Conservation (phyloP, 2,797 vertebrate genomes). For the Austrolebias charrua region DNA sequence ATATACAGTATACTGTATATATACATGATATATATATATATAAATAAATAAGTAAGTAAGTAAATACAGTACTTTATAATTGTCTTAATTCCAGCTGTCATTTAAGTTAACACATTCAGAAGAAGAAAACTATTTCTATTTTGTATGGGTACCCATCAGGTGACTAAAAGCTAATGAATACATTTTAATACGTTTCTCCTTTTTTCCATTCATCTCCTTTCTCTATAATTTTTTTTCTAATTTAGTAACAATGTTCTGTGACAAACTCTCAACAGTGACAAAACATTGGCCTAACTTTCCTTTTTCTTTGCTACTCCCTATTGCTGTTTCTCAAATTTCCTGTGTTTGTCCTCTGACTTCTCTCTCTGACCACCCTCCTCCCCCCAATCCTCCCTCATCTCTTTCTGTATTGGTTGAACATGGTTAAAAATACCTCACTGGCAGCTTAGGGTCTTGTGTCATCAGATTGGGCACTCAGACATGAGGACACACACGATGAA, state of each 20-base stretch:
- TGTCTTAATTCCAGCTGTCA: too few relatives aligned
- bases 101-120: too few relatives aligned
- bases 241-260: neutral
- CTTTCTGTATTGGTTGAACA: conserved; percentile 30
- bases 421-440: conserved; percentile 58
- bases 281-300: conserved; percentile 6
- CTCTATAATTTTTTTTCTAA: conserved; percentile 2
- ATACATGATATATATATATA: too few relatives aligned
- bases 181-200: too few relatives aligned
- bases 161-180: too few relatives aligned
- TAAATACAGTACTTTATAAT: too few relatives aligned
- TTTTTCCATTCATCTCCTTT: neutral
- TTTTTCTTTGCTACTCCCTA: conserved; percentile 11
- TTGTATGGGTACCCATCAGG: too few relatives aligned
- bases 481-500: conserved; percentile 16
- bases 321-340: conserved; percentile 30
- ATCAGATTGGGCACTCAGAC: conserved; percentile 54
- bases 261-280: conserved; percentile 10
- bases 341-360: conserved; percentile 11
- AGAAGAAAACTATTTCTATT: too few relatives aligned
- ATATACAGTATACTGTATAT: too few relatives aligned
- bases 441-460: conserved; percentile 61
- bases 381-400: neutral
- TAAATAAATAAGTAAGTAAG: too few relatives aligned
- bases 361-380: conserved; percentile 17